phyloP scores from a whole-genome alignment of 2,113 vertebrate species.

The Onychorhynchus coronatus region DNA sequence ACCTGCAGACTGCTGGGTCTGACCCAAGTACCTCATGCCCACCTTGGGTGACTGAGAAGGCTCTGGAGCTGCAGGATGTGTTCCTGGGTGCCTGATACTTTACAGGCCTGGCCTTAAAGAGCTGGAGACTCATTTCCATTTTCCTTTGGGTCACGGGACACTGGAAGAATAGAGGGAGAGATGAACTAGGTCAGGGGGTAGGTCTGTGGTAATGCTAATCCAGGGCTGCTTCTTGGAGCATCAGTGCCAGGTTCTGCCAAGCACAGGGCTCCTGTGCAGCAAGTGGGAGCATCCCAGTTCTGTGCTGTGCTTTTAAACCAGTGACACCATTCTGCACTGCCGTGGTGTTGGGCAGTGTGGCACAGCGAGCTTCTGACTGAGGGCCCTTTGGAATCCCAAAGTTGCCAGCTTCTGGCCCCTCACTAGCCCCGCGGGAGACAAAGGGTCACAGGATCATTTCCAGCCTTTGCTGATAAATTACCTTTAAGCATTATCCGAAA shows the following conservation, averaged over 20 bases:
- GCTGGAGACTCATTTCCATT: not conserved
- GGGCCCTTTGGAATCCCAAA: not conserved
- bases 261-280: fast-evolving
- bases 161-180: not conserved
- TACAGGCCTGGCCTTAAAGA: not conserved
- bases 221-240: not conserved
- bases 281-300: not conserved
- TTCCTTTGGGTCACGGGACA: not conserved
- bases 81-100: not conserved
- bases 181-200: not conserved
- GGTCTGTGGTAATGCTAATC: not conserved
- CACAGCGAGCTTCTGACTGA: not conserved
- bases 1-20: not conserved
- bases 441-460: not conserved
- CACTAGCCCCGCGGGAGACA: not conserved
- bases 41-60: not conserved
- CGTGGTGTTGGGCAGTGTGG: fast-evolving
- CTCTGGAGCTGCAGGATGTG: not conserved
- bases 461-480: not conserved
- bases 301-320: slow-evolving; percentile 30
- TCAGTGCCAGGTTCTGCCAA: not conserved
- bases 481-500: not conserved
- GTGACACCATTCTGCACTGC: not conserved
- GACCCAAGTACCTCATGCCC: not conserved
- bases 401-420: not conserved